phyloP scores from a whole-genome alignment of 1,140 invertebrate species.

The Caenorhabditis remanei region DNA sequence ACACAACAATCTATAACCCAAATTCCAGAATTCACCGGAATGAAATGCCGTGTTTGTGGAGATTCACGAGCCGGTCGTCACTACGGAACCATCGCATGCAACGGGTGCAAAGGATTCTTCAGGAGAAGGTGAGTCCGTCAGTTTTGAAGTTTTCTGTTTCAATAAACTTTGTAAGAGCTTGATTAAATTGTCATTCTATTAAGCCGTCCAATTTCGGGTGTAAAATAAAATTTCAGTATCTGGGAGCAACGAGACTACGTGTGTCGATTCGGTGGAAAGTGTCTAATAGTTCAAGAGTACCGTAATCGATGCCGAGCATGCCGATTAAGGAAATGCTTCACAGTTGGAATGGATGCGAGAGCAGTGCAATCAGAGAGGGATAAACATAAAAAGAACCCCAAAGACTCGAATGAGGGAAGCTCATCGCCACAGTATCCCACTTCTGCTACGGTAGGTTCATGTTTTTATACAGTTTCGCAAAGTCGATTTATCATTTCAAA shows the following conservation, averaged over 20 bases:
- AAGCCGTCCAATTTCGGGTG: too few species aligned
- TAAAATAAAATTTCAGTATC: slow-evolving; percentile 66
- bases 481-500: too few species aligned
- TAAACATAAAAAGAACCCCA: slow-evolving; percentile 67
- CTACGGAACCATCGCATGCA: slow-evolving; percentile 80
- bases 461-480: neutral
- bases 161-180: neutral
- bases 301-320: slow-evolving; percentile 97
- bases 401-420: slow-evolving; percentile 23
- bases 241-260: slow-evolving; percentile 67
- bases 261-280: slow-evolving; percentile 66
- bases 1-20: too few species aligned
- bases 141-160: neutral
- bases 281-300: slow-evolving; percentile 78
- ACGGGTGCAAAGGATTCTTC: slow-evolving; percentile 87
- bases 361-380: slow-evolving; percentile 67
- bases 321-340: slow-evolving; percentile 93
- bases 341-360: slow-evolving; percentile 90
- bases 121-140: slow-evolving; percentile 47
- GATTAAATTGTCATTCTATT: neutral
- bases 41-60: slow-evolving; percentile 79
- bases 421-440: slow-evolving; percentile 9
- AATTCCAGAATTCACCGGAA: slow-evolving; percentile 48
- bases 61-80: slow-evolving; percentile 79
- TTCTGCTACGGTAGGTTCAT: neutral